phyloP scores from a whole-genome alignment of 2,888 invertebrate genomes.

The Caenorhabditis afra region DNA sequence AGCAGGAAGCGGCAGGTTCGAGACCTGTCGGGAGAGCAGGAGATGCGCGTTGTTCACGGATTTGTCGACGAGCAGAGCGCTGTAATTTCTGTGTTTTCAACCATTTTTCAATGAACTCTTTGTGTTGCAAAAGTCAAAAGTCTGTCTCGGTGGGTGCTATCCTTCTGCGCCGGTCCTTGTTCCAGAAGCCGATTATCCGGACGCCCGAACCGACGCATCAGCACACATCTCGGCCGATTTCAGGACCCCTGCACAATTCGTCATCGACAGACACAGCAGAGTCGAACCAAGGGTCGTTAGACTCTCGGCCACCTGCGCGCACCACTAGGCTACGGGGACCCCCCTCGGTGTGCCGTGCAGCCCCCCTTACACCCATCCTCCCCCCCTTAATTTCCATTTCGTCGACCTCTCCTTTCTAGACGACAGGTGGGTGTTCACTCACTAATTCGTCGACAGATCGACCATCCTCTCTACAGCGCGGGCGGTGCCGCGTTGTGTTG shows the following conservation, averaged over 20 bases:
- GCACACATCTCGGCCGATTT: conserved; percentile 77
- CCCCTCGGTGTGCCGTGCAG: too few species aligned
- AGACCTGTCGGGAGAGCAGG: conserved; percentile 70
- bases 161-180: conserved; percentile 44
- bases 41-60: conserved; percentile 69
- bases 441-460: conserved; percentile 93
- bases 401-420: too few species aligned
- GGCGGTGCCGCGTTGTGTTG: conserved; percentile 90
- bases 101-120: too few species aligned
- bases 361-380: too few species aligned
- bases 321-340: conserved; percentile 37
- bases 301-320: neutral
- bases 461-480: conserved; percentile 96
- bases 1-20: conserved; percentile 73
- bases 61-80: conserved; percentile 67
- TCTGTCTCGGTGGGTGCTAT: conserved; percentile 69
- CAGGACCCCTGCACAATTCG: conserved; percentile 79
- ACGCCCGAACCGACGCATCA: conserved; percentile 54
- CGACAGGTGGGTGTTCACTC: conserved; percentile 17
- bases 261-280: conserved; percentile 61
- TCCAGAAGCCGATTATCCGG: conserved; percentile 57
- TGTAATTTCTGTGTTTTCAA: too few species aligned
- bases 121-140: conserved; percentile 5
- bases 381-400: too few species aligned
- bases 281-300: conserved; percentile 26